These are phyloP conservation scores for Gobio gobio DNA, from an alignment of 2,113 vertebrate species.

Conservation along the genomic window DNA sequence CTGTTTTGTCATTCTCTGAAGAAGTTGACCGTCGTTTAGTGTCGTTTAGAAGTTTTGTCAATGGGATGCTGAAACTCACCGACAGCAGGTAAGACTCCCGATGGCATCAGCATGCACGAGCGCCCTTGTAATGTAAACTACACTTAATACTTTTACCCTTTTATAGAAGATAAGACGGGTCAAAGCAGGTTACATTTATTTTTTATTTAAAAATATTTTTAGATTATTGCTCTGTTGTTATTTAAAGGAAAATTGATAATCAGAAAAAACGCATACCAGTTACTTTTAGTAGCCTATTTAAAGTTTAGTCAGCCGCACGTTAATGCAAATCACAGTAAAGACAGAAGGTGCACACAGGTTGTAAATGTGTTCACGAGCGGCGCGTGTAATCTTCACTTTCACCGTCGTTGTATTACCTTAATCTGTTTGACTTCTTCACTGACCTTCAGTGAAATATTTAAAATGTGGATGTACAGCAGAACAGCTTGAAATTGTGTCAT, in stretches of 20 bases:
- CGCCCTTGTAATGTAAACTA: too few relatives aligned
- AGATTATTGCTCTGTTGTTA: background rate
- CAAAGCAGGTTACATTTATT: background rate
- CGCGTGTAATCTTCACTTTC: slow-evolving; percentile 5
- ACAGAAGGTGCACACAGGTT: background rate
- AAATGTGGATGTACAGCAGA: background rate
- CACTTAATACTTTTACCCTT: background rate
- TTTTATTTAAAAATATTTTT: background rate
- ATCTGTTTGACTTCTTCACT: background rate
- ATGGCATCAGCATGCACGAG: background rate
- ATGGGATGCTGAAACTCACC: slow-evolving; percentile 56
- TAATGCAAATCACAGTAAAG: background rate
- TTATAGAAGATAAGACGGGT: background rate
- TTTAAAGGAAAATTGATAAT: background rate
- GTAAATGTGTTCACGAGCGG: slow-evolving; percentile 15
- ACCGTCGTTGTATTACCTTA: background rate
- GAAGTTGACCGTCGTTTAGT: slow-evolving; percentile 52
- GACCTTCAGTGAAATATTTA: background rate
- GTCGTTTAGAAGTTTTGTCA: slow-evolving; percentile 51
- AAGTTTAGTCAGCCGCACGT: background rate
- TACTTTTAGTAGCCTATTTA: background rate
- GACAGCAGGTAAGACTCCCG: slow-evolving; percentile 52
- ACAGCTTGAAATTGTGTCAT: background rate
- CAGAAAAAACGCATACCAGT: background rate
- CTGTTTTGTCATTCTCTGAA: slow-evolving; percentile 27